Conservation (phyloP, 2,797 vertebrate species). For the Sciurus carolinensis region DNA sequence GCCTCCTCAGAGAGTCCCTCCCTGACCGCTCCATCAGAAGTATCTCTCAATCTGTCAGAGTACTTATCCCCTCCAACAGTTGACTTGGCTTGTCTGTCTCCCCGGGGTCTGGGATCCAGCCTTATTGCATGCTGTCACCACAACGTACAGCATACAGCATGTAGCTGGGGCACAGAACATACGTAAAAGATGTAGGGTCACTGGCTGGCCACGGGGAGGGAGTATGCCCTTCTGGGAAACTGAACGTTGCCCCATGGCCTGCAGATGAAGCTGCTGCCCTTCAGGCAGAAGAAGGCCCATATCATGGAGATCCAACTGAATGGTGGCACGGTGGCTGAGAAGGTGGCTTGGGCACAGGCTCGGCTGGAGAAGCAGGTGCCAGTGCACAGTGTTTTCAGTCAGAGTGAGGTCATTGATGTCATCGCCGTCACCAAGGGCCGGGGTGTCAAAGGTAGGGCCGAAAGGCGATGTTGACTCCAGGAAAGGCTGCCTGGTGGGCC, state of each 20-base stretch:
- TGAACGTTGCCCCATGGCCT: background rate
- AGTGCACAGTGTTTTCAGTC: conserved; percentile 92
- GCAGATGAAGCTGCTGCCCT: conserved; percentile 94
- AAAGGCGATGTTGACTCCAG: background rate
- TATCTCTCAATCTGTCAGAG: background rate
- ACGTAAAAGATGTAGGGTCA: background rate
- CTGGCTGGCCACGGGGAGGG: background rate
- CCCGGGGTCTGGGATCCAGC: background rate
- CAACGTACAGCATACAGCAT: background rate
- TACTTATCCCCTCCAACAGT: background rate
- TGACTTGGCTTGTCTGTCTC: background rate
- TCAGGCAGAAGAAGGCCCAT: conserved; percentile 97
- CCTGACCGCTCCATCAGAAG: too few relatives aligned
- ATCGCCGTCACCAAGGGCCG: conserved; percentile 96
- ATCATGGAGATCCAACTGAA: conserved; percentile 98
- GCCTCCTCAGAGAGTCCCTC: background rate
- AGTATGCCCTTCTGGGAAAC: background rate
- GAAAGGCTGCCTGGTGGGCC: background rate
- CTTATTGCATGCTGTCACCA: background rate
- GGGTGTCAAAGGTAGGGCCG: conserved; percentile 94
- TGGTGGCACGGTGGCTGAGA: conserved; percentile 94
- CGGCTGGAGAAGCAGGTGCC: conserved; percentile 95
- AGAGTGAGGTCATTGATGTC: conserved; percentile 96
- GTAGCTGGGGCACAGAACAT: rapidly evolving
- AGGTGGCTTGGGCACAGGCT: conserved; percentile 96